Evolutionary conservation across 2,113 vertebrate genomes (phyloP).

Genomic region (Petrocephalus microphthalmus): DNA sequence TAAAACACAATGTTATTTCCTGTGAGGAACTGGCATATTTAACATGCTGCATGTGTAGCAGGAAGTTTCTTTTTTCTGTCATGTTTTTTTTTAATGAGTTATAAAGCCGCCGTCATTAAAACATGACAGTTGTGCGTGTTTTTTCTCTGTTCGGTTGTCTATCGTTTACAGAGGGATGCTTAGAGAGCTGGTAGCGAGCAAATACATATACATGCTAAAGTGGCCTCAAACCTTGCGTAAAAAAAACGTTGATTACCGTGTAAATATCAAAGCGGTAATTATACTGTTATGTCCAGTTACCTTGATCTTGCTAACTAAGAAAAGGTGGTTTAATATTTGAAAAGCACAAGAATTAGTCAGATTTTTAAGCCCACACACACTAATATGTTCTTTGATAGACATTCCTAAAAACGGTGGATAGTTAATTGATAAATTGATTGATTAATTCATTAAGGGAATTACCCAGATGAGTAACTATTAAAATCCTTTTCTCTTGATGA

Average conservation of each 20-base stretch:
- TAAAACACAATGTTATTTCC: not conserved
- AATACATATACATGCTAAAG: not conserved
- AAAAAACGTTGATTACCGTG: not conserved
- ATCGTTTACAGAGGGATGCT: not conserved
- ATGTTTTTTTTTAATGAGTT: not conserved
- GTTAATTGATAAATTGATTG: not conserved
- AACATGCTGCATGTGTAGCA: not conserved
- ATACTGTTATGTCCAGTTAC: not conserved
- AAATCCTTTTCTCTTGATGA: not conserved
- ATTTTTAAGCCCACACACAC: not conserved
- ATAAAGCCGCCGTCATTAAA: not conserved
- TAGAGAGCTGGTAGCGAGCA: not conserved
- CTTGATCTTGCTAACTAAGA: not conserved
- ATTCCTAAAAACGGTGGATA: not conserved
- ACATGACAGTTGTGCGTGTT: not conserved
- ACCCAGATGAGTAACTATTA: not conserved
- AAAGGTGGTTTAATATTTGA: conserved; percentile 7
- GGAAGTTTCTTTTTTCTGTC: not conserved
- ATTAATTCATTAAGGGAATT: not conserved
- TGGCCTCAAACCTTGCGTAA: not conserved
- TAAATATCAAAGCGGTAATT: not conserved
- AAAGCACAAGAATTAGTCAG: conserved; percentile 6
- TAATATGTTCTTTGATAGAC: not conserved
- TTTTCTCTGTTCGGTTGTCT: not conserved
- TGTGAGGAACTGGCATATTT: not conserved